Evolutionary conservation across 2,113 vertebrate genomes (phyloP), one percentile per base, ranked within the genome.

Genomic region (Pleuronectes platessa): DNA sequence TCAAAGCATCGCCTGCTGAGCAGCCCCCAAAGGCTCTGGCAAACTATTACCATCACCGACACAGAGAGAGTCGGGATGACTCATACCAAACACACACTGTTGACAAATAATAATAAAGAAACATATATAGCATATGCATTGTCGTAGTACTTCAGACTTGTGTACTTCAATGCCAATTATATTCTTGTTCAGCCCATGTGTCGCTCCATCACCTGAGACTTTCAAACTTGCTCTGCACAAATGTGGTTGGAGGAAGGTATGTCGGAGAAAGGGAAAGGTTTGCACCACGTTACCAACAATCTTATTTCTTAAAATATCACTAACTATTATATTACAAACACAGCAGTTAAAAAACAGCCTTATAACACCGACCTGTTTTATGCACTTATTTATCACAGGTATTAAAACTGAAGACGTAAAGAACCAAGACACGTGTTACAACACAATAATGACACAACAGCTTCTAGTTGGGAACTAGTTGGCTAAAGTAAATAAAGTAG

Each of bases 21-120:
- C 81, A 71, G 76, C 76, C 79, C 85, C 90, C 87, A 61, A 79
- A 87, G 87, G 89, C 84, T 84, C 81, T 69, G 81, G 90, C 85
- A 91, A 89, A 90, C 88, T 87, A 90, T 91, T 90, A 91, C 88
- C 89, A 89, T 89, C 85, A 87, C 79, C 14, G 55, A 71, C 90
- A 88, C 86, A 89, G 90, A 76, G 40, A 90, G 87, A 83, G 87
- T 88, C 85, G 6, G 5, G 31, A 31, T 61, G 72, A 82, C 79
- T 85, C 66, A 78, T 62, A 86, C 65, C 77, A 83, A 69, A 83
- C 45, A 62, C 68, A 72, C 64, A 72, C 51, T 61, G 47, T 45
- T 45, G 53, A 71, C 40, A 78, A 51, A 76, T 47, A 83, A 6
- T 31, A 31, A 7, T 31, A 8, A 31, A 31, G 6, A 31, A 7